These are phyloP conservation scores for Platorchestia sp. DNA, from an alignment of 1,140 invertebrate genomes.

Conservation along the genomic window DNA sequence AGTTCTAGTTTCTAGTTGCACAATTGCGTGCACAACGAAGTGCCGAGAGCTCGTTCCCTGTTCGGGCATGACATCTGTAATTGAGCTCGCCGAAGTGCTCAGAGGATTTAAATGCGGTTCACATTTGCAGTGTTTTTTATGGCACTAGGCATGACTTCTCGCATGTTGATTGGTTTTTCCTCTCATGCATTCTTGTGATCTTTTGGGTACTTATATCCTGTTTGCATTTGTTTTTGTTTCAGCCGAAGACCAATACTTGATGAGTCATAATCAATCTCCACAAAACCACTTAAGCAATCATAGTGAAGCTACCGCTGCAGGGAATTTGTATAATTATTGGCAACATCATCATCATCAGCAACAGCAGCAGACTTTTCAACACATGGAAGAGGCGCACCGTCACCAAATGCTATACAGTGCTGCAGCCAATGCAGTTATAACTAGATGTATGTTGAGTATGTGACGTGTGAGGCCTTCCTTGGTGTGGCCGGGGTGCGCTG, in stretches of 20 bases:
- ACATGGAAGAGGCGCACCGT: conserved; percentile 14
- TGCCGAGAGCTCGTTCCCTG: not conserved
- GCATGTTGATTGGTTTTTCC: not conserved
- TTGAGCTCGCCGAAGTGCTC: not conserved
- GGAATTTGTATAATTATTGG: not conserved
- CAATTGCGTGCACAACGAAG: not conserved
- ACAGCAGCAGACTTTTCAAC: not conserved
- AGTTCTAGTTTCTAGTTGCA: too few species aligned
- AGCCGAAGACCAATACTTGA: conserved; percentile 10
- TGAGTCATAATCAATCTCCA: not conserved
- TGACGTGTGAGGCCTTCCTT: not conserved
- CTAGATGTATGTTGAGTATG: not conserved
- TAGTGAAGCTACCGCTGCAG: not conserved
- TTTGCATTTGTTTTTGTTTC: conserved; percentile 24
- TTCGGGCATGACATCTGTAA: not conserved
- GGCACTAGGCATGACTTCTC: not conserved
- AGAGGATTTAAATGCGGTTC: not conserved
- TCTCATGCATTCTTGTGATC: not conserved
- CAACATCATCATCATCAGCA: not conserved
- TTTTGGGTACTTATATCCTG: not conserved
- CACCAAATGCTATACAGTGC: not conserved
- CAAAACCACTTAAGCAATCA: not conserved
- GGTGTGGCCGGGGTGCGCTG: not conserved
- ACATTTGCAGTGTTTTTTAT: not conserved
- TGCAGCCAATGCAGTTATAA: not conserved